These are phyloP conservation scores for Neostethus bicornis DNA, from an alignment of 2,797 vertebrate genomes.

Conservation along the genomic window DNA sequence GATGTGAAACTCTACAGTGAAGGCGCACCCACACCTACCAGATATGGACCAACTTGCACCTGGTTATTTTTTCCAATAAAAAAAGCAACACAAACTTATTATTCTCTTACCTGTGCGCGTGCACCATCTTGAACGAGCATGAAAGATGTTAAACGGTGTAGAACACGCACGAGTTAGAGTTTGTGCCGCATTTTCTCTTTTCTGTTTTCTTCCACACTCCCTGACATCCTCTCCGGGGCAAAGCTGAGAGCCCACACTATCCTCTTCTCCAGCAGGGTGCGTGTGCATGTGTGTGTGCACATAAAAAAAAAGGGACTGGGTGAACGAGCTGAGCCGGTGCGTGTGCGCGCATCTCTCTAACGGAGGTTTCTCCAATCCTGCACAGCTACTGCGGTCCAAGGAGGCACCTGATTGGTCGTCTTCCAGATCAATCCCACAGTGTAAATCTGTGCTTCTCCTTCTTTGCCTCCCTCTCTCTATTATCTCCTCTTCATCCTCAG, in stretches of 20 bases:
- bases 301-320: conserved; percentile 58
- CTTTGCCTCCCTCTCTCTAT: conserved; percentile 35
- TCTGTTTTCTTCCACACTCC: conserved; percentile 20
- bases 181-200: conserved; percentile 39
- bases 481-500: conserved; percentile 41
- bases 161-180: conserved; percentile 53
- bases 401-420: conserved; percentile 81
- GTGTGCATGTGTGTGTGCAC: conserved; percentile 38
- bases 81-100: conserved; percentile 38
- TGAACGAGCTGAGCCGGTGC: conserved; percentile 33
- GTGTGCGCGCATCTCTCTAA: conserved; percentile 51
- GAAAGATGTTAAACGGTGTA: conserved; percentile 53
- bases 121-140: conserved; percentile 22
- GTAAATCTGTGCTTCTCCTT: conserved; percentile 54
- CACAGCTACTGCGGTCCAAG: conserved; percentile 75
- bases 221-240: conserved; percentile 62
- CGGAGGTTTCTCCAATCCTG: conserved; percentile 75
- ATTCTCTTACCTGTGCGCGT: conserved; percentile 59
- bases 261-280: conserved; percentile 24
- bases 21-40: conserved; percentile 16
- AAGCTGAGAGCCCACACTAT: conserved; percentile 71
- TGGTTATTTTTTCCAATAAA: too few species aligned
- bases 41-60: conserved; percentile 44
- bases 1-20: background rate
- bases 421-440: conserved; percentile 56